These are phyloP conservation scores for Orius laevigatus DNA, from an alignment of 1,140 invertebrate species.

Conservation along the genomic window DNA sequence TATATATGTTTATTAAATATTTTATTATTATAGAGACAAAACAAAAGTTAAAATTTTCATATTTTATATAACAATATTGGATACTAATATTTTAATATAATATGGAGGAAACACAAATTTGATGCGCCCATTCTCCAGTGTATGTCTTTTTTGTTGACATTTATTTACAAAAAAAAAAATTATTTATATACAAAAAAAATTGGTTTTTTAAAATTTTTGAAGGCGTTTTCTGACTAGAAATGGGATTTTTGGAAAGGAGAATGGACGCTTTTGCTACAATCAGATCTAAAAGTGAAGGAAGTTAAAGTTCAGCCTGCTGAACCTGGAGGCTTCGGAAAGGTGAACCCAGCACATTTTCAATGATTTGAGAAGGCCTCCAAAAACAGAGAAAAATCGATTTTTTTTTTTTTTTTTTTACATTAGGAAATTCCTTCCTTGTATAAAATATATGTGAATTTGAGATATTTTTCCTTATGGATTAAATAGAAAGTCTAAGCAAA, in stretches of 20 bases:
- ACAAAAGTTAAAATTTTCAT: neutral
- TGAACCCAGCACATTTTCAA: too few species aligned
- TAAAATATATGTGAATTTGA: conserved; percentile 1
- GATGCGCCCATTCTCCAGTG: neutral
- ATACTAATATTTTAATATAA: neutral
- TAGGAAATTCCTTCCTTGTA: neutral
- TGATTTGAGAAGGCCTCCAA: neutral
- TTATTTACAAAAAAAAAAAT: neutral
- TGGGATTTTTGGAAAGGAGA: neutral
- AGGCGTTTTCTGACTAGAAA: neutral
- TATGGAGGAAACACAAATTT: neutral
- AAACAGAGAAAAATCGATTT: neutral
- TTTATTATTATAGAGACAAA: neutral
- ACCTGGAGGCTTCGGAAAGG: neutral
- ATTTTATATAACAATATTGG: conserved; percentile 3
- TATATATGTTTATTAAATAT: conserved; percentile 7
- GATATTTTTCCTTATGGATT: neutral
- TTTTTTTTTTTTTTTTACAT: conserved; percentile 5
- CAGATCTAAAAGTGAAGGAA: neutral
- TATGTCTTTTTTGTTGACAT: neutral
- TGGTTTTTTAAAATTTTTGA: neutral
- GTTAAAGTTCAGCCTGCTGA: neutral
- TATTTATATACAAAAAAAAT: neutral
- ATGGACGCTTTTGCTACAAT: neutral
- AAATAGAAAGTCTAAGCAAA: conserved; percentile 1